phyloP scores from a whole-genome alignment of 2,797 vertebrate genomes.

The Danio jaintianensis region DNA sequence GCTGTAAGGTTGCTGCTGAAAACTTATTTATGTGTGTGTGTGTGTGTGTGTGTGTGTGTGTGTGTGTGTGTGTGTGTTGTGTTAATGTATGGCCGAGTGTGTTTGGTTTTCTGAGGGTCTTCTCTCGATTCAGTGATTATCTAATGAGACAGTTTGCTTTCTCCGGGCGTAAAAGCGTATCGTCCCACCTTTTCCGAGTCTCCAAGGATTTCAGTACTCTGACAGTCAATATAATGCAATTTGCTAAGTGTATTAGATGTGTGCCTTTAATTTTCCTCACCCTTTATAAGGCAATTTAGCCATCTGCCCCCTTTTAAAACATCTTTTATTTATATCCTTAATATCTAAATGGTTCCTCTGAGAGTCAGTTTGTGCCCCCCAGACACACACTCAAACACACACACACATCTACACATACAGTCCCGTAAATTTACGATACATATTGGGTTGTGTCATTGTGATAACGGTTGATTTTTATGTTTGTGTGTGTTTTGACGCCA shows the following conservation, averaged over 20 bases:
- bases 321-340: slow-evolving; percentile 79
- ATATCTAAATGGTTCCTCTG: slow-evolving; percentile 73
- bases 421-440: slow-evolving; percentile 15
- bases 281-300: slow-evolving; percentile 59
- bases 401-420: slow-evolving; percentile 60
- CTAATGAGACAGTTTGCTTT: slow-evolving; percentile 39
- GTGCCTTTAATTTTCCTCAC: slow-evolving; percentile 69
- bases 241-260: slow-evolving; percentile 72
- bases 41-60: slow-evolving; percentile 13
- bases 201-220: slow-evolving; percentile 33
- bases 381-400: slow-evolving; percentile 55
- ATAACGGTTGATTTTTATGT: slow-evolving; percentile 16
- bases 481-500: slow-evolving; percentile 57
- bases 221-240: slow-evolving; percentile 56
- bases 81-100: not conserved
- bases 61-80: slow-evolving; percentile 12
- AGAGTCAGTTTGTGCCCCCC: slow-evolving; percentile 58
- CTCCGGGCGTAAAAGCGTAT: slow-evolving; percentile 28
- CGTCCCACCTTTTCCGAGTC: not conserved
- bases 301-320: slow-evolving; percentile 66
- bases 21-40: slow-evolving; percentile 15
- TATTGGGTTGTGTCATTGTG: not conserved
- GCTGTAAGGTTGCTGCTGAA: slow-evolving; percentile 1
- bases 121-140: slow-evolving; percentile 36
- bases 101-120: slow-evolving; percentile 3